Evolutionary conservation across 1,140 invertebrate genomes (phyloP).

Genomic region (Caenorhabditis brenneri): DNA sequence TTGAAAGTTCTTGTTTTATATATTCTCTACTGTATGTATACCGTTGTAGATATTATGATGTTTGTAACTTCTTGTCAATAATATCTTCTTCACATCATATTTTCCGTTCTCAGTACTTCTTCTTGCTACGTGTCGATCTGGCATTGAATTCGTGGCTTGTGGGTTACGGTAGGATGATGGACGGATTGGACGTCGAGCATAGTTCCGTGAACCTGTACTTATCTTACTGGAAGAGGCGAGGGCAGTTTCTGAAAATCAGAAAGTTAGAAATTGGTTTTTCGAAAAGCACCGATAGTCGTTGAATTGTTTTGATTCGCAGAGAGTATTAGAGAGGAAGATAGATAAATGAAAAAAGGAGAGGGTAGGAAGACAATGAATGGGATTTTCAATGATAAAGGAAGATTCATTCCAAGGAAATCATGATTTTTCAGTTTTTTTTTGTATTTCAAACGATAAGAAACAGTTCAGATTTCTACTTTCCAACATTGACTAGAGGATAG

Average conservation of each 20-base stretch:
- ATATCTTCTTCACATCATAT: constrained; percentile 73
- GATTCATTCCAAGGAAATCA: too few relatives aligned
- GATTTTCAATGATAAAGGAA: too few relatives aligned
- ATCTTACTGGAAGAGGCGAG: constrained; percentile 21
- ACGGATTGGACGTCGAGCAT: constrained; percentile 19
- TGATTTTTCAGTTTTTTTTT: too few relatives aligned
- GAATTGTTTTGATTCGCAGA: constrained; percentile 20
- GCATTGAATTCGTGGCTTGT: background rate
- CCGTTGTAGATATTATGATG: constrained; percentile 70
- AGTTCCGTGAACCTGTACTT: background rate
- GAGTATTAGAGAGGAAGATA: background rate
- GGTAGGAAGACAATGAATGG: background rate
- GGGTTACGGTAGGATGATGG: constrained; percentile 9
- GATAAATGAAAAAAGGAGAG: background rate
- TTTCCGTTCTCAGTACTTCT: background rate
- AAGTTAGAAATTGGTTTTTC: background rate
- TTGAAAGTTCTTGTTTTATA: constrained; percentile 63
- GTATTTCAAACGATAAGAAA: too few relatives aligned
- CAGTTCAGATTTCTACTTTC: too few relatives aligned
- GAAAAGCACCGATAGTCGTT: background rate
- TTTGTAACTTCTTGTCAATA: constrained; percentile 76
- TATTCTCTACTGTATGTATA: constrained; percentile 25
- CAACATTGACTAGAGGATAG: too few relatives aligned
- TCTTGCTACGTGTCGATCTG: constrained; percentile 43
- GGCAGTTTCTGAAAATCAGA: constrained; percentile 10